Evolutionary conservation across 2,113 vertebrate genomes (phyloP), one percentile per base, ranked within the genome.

Genomic region (Connochaetes taurinus): DNA sequence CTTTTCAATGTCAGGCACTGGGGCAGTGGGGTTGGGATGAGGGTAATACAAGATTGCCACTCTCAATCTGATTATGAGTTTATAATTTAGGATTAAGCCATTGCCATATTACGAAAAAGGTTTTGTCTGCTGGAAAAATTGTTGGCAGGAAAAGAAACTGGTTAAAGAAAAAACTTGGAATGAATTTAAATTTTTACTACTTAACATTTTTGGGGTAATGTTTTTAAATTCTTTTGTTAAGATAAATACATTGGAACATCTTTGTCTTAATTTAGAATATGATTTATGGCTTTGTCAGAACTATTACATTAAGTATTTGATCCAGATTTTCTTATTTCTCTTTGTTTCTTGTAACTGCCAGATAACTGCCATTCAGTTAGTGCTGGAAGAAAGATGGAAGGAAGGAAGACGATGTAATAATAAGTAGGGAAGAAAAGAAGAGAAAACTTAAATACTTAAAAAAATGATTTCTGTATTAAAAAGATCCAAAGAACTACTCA

Each of bases 211-310:
- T 10, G 36, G 15, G 15, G 7, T 93, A 83, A 86, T 58, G 21
- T 53, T 78, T 95, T 87, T 23, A 96, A 94, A 78, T 80, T 87
- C 71, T 96, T 45, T 94, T 97, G n/a, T n/a, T 89, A 88, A 76
- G 27, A 83, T 85, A 76, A 82, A 76, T 87, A 27, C 23, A 74
- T 92, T 16, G 11, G 67, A 57, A 86, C 55, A n/a, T 60, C 31
- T 93, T 94, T 92, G 36, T 80, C 14, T 53, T 92, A 43, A 87
- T 89, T 86, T 90, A 94, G 50, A 87, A 58, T 64, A 53, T 67
- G 81, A 78, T 94, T 92, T 87, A 71, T 85, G 74, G 57, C 45
- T 96, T 93, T 92, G 21, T 87, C 53, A 87, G n/a, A 91, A 95
- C 23, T 71, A 80, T n/a, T 92, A 93, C 43, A 84, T 76, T 93